Conservation (phyloP, 2,888 invertebrate species). For the Aproaerema taeniolella region DNA sequence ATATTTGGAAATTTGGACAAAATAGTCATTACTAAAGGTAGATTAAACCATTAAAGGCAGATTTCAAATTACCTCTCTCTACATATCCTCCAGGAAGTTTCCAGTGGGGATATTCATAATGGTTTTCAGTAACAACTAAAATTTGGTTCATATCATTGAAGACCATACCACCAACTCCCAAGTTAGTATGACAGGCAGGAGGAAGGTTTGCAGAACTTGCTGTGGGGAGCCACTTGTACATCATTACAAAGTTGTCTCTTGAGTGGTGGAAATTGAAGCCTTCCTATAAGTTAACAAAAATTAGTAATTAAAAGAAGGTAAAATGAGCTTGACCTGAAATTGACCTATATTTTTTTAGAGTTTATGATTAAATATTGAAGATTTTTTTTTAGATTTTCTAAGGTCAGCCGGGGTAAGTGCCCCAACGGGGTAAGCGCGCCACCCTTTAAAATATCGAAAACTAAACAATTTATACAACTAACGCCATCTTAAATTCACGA, state of each 20-base stretch:
- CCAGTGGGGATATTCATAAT: slow-evolving; percentile 81
- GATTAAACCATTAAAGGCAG: too few species aligned
- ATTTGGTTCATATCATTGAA: slow-evolving; percentile 86
- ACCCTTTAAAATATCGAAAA: too few species aligned
- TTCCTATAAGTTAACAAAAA: slow-evolving; percentile 61
- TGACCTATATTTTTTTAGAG: too few species aligned
- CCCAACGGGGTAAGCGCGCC: too few species aligned
- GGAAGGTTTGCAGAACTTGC: slow-evolving; percentile 81
- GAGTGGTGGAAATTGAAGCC: slow-evolving; percentile 95
- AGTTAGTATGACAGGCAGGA: slow-evolving; percentile 85
- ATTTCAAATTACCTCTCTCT: slow-evolving; percentile 80
- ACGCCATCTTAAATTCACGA: too few species aligned
- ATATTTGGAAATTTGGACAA: too few species aligned
- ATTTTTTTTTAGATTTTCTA: too few species aligned
- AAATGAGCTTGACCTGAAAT: too few species aligned
- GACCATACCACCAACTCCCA: slow-evolving; percentile 92
- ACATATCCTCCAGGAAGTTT: slow-evolving; percentile 96
- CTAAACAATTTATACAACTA: too few species aligned
- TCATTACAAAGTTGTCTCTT: slow-evolving; percentile 84
- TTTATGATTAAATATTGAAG: too few species aligned
- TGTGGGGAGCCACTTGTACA: slow-evolving; percentile 88
- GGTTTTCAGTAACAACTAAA: slow-evolving; percentile 88
- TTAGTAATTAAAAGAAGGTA: not conserved
- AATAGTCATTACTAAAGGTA: too few species aligned
- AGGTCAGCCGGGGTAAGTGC: too few species aligned